A percentile compares a stretch with the other conserved stretches of the same genome.
These are phyloP conservation scores for Coreoperca whiteheadi DNA, from an alignment of 2,113 vertebrate genomes.

Conservation along the genomic window DNA sequence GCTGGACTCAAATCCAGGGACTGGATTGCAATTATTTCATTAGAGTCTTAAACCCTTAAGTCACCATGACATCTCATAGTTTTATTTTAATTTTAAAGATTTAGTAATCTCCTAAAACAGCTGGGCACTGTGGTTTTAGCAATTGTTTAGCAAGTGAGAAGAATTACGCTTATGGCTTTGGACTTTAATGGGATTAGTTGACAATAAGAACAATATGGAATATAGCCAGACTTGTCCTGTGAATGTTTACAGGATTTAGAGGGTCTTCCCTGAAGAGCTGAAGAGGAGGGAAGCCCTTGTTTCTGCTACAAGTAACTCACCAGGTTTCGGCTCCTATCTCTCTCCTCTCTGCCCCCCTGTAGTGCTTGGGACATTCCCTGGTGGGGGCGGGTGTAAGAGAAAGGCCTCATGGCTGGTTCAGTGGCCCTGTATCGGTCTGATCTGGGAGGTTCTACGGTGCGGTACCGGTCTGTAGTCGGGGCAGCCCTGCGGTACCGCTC, in stretches of 20 bases:
- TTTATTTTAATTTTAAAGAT: no score
- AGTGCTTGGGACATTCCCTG: conserved; percentile 85
- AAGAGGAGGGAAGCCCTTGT: conserved; percentile 35
- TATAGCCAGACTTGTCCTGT: conserved; percentile 2
- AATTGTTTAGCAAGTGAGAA: no score
- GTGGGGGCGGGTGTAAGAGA: conserved; percentile 88
- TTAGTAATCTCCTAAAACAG: neutral
- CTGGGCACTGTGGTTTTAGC: neutral
- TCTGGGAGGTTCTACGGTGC: conserved; percentile 74
- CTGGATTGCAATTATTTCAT: no score
- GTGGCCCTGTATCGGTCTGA: conserved; percentile 71
- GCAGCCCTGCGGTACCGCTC: conserved; percentile 82
- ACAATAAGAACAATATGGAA: conserved; percentile 17
- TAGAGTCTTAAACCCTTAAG: no score
- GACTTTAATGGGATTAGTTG: conserved; percentile 20
- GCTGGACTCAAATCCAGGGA: neutral
- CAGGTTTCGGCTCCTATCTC: conserved; percentile 89
- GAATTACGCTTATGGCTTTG: no score
- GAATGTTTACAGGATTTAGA: conserved; percentile 25
- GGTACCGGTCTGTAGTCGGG: conserved; percentile 69
- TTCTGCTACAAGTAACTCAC: conserved; percentile 88
- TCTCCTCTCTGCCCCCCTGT: conserved; percentile 91
- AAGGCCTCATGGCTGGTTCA: conserved; percentile 74
- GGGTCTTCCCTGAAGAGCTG: conserved; percentile 43
- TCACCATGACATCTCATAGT: no score